Evolutionary conservation across 2,888 invertebrate species (phyloP), one percentile per base, ranked within the genome.

Genomic region (Deilephila elpenor): DNA sequence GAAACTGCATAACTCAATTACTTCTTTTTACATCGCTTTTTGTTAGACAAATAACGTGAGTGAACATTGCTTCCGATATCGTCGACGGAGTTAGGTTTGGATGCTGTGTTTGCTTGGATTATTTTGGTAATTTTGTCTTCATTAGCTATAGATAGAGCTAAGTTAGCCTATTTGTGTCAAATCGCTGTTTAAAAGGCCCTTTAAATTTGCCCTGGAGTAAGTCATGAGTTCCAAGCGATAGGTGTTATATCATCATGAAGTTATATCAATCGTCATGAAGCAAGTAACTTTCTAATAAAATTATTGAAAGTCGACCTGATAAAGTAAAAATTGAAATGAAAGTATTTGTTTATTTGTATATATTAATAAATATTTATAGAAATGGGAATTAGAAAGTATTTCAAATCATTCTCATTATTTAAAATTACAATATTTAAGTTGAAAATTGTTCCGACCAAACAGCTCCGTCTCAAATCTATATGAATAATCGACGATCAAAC

Each of bases 1-100:
- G 72, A 89, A 90, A 91, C 34, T 70, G 71, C 61, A 67, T 74
- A 72, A 74, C 70, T 89, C 89, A 90, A 91, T 91, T 89, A 89
- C 76, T 74, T 83, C 59, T 87, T 87, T 85, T 88, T 88, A 81
- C 80, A 80, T 78, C 78, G 77, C 82, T 85, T 86, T 87, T 87
- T 82, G 82, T 86, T 84, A 82, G 83, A 86, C 86, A 87, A 87
- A 85, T 86, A 87, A 86, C 86, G 80, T 78, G 79, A 77, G 76
- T 60, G 67, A 59, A 37, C 72, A 59, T 59, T 32, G 81, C 81
- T 82, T 83, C 82, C 78, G 77, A 82, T 83, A 80, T 81, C 80
- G 78, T 80, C 81, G 78, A 80, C 84, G 83, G 82, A 82, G 81
- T 74, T 79, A 74, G 72, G 75, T 77, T 44, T 51, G 6, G 44